Percentiles rank a stretch among this genome's conserved stretches.
Evolutionary conservation across 2,113 vertebrate species (phyloP).

Genomic region (Thamnaconus septentrionalis): DNA sequence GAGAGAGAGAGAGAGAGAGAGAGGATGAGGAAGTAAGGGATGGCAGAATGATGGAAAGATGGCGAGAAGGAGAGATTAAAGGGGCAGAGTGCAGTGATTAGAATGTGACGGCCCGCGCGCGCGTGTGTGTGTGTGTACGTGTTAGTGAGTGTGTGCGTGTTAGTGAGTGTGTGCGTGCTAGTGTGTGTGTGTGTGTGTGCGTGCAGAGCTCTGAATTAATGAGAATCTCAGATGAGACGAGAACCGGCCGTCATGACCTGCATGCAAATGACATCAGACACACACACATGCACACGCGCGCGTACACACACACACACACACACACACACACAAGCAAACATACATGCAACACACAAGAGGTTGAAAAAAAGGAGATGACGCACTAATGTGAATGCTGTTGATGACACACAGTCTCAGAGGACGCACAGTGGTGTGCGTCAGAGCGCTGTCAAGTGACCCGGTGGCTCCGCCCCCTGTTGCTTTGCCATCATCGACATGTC

Average conservation of each 20-base stretch:
- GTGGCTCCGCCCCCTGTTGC: too few species aligned
- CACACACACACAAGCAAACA: background rate
- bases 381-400: too few species aligned
- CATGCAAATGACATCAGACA: slow-evolving; percentile 59
- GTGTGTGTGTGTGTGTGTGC: slow-evolving; percentile 22
- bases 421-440: too few species aligned
- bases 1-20: slow-evolving; percentile 7
- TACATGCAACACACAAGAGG: too few species aligned
- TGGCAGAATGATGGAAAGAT: slow-evolving; percentile 17
- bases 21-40: background rate
- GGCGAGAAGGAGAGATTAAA: slow-evolving; percentile 50
- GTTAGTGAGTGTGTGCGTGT: slow-evolving; percentile 17
- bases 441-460: too few species aligned
- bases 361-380: too few species aligned
- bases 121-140: slow-evolving; percentile 28
- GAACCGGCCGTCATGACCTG: slow-evolving; percentile 53
- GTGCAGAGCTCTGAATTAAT: slow-evolving; percentile 57
- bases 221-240: slow-evolving; percentile 60
- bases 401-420: too few species aligned
- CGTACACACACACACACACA: slow-evolving; percentile 6
- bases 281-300: background rate
- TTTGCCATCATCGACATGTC: too few species aligned
- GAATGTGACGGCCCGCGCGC: slow-evolving; percentile 51
- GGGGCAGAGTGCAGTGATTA: slow-evolving; percentile 61
- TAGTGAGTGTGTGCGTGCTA: slow-evolving; percentile 11